Percentiles rank a stretch among this genome's conserved stretches.
Conservation (phyloP, 2,888 invertebrate genomes). For the Fragum sueziense region DNA sequence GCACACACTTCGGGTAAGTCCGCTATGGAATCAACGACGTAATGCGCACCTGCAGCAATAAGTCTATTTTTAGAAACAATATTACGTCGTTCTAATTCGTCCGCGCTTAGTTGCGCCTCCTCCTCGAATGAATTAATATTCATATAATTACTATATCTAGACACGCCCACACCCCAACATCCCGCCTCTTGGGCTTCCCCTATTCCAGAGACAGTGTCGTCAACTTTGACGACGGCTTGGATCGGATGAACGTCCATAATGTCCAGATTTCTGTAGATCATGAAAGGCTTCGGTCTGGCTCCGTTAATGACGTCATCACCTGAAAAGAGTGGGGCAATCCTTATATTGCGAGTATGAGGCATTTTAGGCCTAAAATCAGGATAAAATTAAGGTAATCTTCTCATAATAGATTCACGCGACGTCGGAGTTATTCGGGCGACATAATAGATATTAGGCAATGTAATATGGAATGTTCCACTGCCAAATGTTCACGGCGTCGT, state of each 20-base stretch:
- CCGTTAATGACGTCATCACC: slow-evolving; percentile 81
- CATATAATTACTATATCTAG: slow-evolving; percentile 82
- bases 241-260: slow-evolving; percentile 80
- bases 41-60: slow-evolving; percentile 80
- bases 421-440: too few relatives aligned
- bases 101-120: slow-evolving; percentile 66
- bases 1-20: slow-evolving; percentile 80
- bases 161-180: slow-evolving; percentile 82
- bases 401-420: too few relatives aligned
- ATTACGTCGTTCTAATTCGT: slow-evolving; percentile 71
- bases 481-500: too few relatives aligned
- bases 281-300: slow-evolving; percentile 81
- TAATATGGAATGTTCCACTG: too few relatives aligned
- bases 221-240: slow-evolving; percentile 80
- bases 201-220: slow-evolving; percentile 81
- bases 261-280: slow-evolving; percentile 82
- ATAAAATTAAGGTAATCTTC: too few relatives aligned
- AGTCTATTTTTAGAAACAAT: slow-evolving; percentile 64
- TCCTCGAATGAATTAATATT: slow-evolving; percentile 78
- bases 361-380: too few relatives aligned
- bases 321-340: too few relatives aligned
- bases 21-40: slow-evolving; percentile 81
- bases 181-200: slow-evolving; percentile 81
- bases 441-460: too few relatives aligned
- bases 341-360: too few relatives aligned